Conservation (phyloP, 2,797 vertebrate species). For the Acanthurus tractus region DNA sequence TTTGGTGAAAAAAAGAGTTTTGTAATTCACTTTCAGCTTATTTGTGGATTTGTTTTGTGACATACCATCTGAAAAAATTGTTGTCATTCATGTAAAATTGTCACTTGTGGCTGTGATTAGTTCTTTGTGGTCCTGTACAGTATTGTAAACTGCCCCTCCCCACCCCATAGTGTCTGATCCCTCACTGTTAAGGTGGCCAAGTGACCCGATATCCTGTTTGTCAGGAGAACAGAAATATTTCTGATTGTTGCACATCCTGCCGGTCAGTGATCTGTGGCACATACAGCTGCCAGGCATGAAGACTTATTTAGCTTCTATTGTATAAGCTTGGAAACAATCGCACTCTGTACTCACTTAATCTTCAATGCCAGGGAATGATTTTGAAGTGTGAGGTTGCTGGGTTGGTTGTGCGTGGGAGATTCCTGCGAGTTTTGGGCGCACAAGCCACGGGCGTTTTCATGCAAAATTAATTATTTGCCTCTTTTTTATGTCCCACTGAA, state of each 20-base stretch:
- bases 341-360: slow-evolving; percentile 37
- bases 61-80: neutral
- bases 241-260: slow-evolving; percentile 81
- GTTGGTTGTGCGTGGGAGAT: slow-evolving; percentile 63
- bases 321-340: slow-evolving; percentile 58
- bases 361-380: slow-evolving; percentile 43
- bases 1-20: neutral
- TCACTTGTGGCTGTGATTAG: slow-evolving; percentile 17
- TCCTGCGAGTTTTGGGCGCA: slow-evolving; percentile 48
- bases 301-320: slow-evolving; percentile 70
- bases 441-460: slow-evolving; percentile 63
- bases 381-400: slow-evolving; percentile 51
- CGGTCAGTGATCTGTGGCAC: slow-evolving; percentile 74
- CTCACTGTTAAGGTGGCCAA: slow-evolving; percentile 62
- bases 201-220: slow-evolving; percentile 81
- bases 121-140: slow-evolving; percentile 15
- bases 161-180: slow-evolving; percentile 36
- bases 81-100: slow-evolving; percentile 23
- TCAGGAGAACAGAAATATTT: slow-evolving; percentile 73
- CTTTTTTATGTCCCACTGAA: slow-evolving; percentile 68
- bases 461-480: slow-evolving; percentile 76
- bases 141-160: slow-evolving; percentile 25
- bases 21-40: neutral
- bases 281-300: slow-evolving; percentile 65
- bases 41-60: neutral